Base-by-base conservation (phyloP, 1,140 invertebrate genomes). In the Drosophila repleta region DNA sequence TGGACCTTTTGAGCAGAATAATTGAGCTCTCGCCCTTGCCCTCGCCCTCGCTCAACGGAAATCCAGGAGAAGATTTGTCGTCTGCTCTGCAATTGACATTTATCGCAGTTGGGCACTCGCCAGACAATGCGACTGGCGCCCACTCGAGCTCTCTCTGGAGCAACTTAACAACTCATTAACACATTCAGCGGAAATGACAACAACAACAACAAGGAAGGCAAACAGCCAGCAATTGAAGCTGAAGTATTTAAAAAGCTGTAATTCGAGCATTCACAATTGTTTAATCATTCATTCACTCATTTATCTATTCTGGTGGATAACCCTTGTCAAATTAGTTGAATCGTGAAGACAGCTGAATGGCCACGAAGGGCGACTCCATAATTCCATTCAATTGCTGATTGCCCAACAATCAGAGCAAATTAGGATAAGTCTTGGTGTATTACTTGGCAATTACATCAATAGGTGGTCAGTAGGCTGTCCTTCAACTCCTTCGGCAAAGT, bases 131-230 rank as follows among this genome's bases (percentile, higher is more conserved):
- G 35, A 51, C 29, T 29, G 49, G 24, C 48, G 61, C 32, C 60
- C 61, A 39, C 48, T 17, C 39, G n/a, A 15, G 56, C 58, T 65
- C 74, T 72, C 81, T 78, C 64, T 78, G 45, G 70, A 61, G 51
- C 57, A 80, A 82, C 61, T 85, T 81, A 85, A 85, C 82, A 85
- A 80, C 81, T 87, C 81, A 85, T 85, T 85, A 85, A 85, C 82
- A 85, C 65, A 69, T 66, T 65, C 81, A 62, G n/a, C 32, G 55
- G 63, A 84, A 62, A 45, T 43, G 57, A 17, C n/a, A 67, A 60
- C 21, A 51, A 61, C 57, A 68, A 56, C 21, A 41, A 21, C 35
- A 24, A 51, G 10, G 26, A 17, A 17, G 17, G 43, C 52, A 41
- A 13, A 29, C 21, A 53, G 29, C 32, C 81, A 76, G 76, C 76